Evolutionary conservation across 2,888 invertebrate species (phyloP).

Genomic region (Campoplex nolae): DNA sequence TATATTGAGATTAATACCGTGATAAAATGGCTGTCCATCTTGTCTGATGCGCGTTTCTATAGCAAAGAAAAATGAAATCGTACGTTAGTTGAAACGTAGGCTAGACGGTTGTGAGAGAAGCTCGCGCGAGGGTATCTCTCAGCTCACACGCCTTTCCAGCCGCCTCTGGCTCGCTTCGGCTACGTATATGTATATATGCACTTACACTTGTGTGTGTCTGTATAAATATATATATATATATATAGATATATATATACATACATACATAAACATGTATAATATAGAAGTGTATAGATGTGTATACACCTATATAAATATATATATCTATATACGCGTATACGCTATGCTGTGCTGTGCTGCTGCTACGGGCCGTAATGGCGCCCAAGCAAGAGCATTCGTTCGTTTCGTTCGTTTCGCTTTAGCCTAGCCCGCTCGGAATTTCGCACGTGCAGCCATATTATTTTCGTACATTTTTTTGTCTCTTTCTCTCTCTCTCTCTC

Average conservation of each 20-base stretch:
- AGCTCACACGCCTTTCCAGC: constrained; percentile 66
- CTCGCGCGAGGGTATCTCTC: constrained; percentile 60
- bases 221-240: not conserved
- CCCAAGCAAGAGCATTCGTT: constrained; percentile 63
- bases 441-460: constrained; percentile 66
- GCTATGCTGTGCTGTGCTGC: constrained; percentile 31
- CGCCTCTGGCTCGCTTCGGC: constrained; percentile 55
- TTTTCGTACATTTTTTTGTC: constrained; percentile 37
- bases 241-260: not conserved
- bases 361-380: constrained; percentile 65
- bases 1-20: constrained; percentile 54
- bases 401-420: constrained; percentile 63
- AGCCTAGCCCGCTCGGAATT: constrained; percentile 63
- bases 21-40: constrained; percentile 53
- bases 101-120: constrained; percentile 63
- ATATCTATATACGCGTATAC: constrained; percentile 6
- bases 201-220: not conserved
- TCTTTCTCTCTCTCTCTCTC: not conserved
- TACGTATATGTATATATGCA: constrained; percentile 3
- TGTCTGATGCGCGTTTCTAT: constrained; percentile 57
- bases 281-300: no score
- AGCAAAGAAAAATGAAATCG: constrained; percentile 53
- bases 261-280: no score
- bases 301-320: no score
- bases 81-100: constrained; percentile 61